These are phyloP conservation scores for Philotrypesis tridentata DNA, from an alignment of 1,140 invertebrate genomes.

Conservation along the genomic window DNA sequence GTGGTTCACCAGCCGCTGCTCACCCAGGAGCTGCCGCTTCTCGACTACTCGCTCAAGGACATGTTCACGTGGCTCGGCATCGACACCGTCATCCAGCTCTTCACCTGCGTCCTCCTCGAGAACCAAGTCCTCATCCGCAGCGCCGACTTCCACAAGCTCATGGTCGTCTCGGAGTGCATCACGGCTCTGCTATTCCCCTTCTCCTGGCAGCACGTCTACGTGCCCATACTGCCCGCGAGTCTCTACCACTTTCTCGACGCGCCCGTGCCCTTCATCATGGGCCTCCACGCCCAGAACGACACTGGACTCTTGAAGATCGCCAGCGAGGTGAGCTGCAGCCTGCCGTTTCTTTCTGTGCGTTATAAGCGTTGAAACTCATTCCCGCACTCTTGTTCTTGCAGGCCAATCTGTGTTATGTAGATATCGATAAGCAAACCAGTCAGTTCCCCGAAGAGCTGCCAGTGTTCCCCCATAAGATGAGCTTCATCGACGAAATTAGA, in stretches of 20 bases:
- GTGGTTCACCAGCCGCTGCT: constrained; percentile 83
- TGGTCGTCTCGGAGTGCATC: constrained; percentile 97
- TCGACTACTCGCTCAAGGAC: constrained; percentile 93
- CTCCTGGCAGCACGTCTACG: constrained; percentile 98
- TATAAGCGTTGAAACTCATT: no score
- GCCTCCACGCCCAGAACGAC: constrained; percentile 78
- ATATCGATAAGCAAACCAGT: constrained; percentile 93
- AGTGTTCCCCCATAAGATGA: constrained; percentile 90
- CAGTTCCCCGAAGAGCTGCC: constrained; percentile 97
- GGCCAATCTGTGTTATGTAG: constrained; percentile 95
- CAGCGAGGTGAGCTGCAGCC: constrained; percentile 74
- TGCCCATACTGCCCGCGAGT: constrained; percentile 96
- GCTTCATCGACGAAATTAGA: constrained; percentile 90
- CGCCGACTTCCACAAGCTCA: constrained; percentile 93
- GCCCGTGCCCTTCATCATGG: constrained; percentile 99
- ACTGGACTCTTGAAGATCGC: constrained; percentile 76
- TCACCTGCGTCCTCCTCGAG: constrained; percentile 96
- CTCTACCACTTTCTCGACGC: constrained; percentile 98
- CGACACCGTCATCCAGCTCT: constrained; percentile 93
- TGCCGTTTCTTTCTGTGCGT: background rate
- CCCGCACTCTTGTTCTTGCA: constrained; percentile 59
- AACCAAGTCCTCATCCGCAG: constrained; percentile 97
- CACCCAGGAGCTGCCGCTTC: constrained; percentile 89
- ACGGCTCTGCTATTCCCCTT: constrained; percentile 94
- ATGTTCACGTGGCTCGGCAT: constrained; percentile 91